Evolutionary conservation across 2,797 vertebrate species (phyloP), one percentile per base, ranked within the genome.

Genomic region (Melopsittacus undulatus): DNA sequence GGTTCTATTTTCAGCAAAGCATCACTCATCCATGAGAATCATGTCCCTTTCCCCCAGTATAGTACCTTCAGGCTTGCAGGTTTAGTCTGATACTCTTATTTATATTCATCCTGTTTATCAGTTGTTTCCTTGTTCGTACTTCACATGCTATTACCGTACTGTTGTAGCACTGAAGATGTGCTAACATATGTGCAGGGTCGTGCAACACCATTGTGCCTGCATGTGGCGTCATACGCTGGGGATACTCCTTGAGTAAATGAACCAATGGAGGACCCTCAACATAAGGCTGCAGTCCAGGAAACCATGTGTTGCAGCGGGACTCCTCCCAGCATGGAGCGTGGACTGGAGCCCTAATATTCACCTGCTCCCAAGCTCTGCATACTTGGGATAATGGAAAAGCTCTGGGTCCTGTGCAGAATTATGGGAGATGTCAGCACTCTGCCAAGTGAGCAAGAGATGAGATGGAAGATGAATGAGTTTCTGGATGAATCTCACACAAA

Each of bases 1-100:
- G 26, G 6, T 2, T 89, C 64, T 87, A 10, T 54, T 89, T 79
- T 75, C 51, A 76, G 46, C 68, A 83, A 56, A 73, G 36, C 43
- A 52, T 84, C 67, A 10, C 20, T 27, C 5, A 26, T 46, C 73
- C 10, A 2, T 4, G 10, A 63, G 40, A 43, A 40, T 45, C 32
- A 9, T 0, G 0, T 29, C 40, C 29, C 27, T 51, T 61, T n/a
- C 18, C 49, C 9, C 7, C 7, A 22, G 0, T 46, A 57, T 16
- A 81, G 17, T 11, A 1, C 30, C 52, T 14, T 32, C 32, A 48
- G 19, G 11, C 30, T 45, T 49, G 17, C 12, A 19, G 38, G 10
- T 59, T 91, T 79, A 77, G 54, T 24, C 23, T 48, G 32, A 34
- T 84, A 40, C 14, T 66, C 34, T 34, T 29, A 2, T 18, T 27